Percentiles rank a stretch among this genome's conserved stretches.
phyloP scores from a whole-genome alignment of 1,140 invertebrate species.

The Brachionus plicatilis region DNA sequence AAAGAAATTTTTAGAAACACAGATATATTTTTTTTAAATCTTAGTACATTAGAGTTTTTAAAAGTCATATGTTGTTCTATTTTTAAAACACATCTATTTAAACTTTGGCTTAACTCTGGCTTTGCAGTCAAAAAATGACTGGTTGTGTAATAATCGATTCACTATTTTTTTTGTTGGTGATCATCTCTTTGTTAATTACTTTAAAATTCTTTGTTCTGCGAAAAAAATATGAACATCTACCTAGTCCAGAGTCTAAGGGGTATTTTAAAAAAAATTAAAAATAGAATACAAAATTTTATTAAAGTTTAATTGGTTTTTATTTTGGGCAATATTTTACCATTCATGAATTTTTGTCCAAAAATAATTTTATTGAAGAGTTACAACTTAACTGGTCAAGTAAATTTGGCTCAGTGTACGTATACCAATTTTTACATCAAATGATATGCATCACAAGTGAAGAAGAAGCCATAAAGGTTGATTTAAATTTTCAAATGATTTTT shows the following conservation, averaged over 20 bases:
- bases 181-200: neutral
- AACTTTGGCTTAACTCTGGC: neutral
- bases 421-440: conserved; percentile 7
- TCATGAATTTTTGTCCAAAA: neutral
- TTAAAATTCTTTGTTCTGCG: neutral
- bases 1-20: no score
- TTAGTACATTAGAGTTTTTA: no score
- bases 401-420: neutral
- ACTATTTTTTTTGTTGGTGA: neutral
- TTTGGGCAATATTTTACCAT: neutral
- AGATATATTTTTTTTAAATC: no score
- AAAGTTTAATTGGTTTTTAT: neutral
- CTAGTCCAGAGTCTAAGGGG: neutral
- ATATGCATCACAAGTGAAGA: neutral
- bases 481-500: neutral
- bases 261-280: neutral
- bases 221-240: neutral
- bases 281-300: neutral
- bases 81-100: neutral
- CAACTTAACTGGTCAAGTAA: neutral
- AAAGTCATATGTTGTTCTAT: neutral
- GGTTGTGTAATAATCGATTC: no score
- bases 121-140: neutral
- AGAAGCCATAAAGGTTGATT: neutral
- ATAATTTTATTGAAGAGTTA: neutral